Percentiles rank a stretch among this genome's conserved stretches.
phyloP scores from a whole-genome alignment of 2,797 vertebrate genomes.

The Sebastes minor region DNA sequence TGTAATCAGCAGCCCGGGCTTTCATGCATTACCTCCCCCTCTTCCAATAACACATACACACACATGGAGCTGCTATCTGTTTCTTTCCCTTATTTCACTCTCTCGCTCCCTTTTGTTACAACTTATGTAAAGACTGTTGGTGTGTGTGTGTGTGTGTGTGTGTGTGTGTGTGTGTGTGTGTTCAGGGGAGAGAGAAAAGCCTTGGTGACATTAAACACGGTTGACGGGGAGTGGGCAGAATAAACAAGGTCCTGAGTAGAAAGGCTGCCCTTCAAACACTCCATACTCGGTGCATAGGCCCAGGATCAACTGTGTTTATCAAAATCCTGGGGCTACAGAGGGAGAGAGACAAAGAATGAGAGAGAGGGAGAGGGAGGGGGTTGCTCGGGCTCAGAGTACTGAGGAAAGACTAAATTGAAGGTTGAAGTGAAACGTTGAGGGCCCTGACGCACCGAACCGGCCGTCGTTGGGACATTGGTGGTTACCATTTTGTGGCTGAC shows the following conservation, averaged over 20 bases:
- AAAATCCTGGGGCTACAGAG: conserved; percentile 62
- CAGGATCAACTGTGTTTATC: conserved; percentile 83
- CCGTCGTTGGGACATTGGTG: not conserved
- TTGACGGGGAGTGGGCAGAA: conserved; percentile 71
- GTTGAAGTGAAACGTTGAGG: conserved; percentile 7
- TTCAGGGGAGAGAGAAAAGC: conserved; percentile 63
- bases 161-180: conserved; percentile 33
- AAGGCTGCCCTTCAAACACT: conserved; percentile 74
- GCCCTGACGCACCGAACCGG: not conserved
- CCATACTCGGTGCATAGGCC: conserved; percentile 74
- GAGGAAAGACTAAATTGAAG: conserved; percentile 21
- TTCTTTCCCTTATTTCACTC: conserved; percentile 9
- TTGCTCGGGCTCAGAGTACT: not conserved
- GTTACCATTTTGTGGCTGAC: not conserved
- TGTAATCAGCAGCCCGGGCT: conserved; percentile 58
- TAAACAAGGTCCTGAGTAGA: conserved; percentile 75
- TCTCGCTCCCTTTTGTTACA: conserved; percentile 31
- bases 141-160: conserved; percentile 30
- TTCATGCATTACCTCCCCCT: conserved; percentile 17
- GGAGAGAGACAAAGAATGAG: conserved; percentile 38
- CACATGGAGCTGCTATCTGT: conserved; percentile 34
- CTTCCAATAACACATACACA: conserved; percentile 12
- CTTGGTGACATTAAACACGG: conserved; percentile 80
- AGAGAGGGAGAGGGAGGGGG: not conserved
- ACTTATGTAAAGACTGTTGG: conserved; percentile 57